Percentiles rank a stretch among this genome's conserved stretches.
phyloP scores from a whole-genome alignment of 1,140 invertebrate genomes.

The Tribolium madens region DNA sequence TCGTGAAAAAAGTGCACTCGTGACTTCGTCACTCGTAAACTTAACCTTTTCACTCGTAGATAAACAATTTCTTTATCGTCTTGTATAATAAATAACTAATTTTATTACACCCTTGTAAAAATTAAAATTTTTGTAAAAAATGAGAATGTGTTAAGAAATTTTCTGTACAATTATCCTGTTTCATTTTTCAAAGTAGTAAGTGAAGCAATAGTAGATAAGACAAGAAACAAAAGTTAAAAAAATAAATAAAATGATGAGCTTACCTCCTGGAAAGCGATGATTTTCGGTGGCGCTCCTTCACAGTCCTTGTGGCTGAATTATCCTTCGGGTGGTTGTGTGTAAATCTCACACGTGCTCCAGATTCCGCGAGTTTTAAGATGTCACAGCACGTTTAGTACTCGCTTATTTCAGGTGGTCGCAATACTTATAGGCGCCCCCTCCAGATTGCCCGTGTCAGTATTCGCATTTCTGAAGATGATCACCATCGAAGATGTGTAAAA shows the following conservation, averaged over 20 bases:
- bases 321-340: conserved; percentile 4
- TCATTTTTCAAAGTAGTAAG: too few relatives aligned
- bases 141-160: too few relatives aligned
- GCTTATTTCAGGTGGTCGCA: conserved; percentile 43
- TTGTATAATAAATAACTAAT: too few relatives aligned
- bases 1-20: too few relatives aligned
- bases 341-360: conserved; percentile 43
- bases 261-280: conserved; percentile 3
- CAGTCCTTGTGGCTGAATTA: conserved; percentile 13
- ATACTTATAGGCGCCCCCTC: conserved; percentile 50
- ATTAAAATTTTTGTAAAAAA: too few relatives aligned
- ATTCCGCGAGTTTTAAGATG: conserved; percentile 48
- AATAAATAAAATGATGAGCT: background rate
- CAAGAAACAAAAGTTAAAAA: too few relatives aligned
- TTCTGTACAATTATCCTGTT: too few relatives aligned
- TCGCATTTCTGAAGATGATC: conserved; percentile 46
- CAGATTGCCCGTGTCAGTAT: conserved; percentile 39
- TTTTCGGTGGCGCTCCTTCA: conserved; percentile 9
- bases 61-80: too few relatives aligned
- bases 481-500: conserved; percentile 28
- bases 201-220: too few relatives aligned
- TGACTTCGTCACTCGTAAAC: too few relatives aligned
- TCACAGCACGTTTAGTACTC: conserved; percentile 49
- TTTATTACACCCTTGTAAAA: too few relatives aligned
- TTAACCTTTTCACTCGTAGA: too few relatives aligned